Percentiles rank a stretch among this genome's conserved stretches.
Conservation (phyloP, 2,113 vertebrate genomes). For the Hemibates koningsi region DNA sequence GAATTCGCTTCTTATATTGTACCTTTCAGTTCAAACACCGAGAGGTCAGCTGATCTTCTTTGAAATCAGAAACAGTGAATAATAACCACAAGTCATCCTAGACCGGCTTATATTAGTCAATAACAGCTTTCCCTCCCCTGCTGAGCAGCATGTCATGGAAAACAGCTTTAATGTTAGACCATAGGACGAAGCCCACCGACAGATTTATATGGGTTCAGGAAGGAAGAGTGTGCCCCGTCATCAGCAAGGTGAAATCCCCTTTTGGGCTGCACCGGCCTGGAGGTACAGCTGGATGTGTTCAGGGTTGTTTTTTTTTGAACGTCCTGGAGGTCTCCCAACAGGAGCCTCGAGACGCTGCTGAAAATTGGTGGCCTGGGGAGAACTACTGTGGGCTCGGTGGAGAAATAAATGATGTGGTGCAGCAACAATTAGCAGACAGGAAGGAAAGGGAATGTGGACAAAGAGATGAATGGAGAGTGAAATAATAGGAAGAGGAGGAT, state of each 20-base stretch:
- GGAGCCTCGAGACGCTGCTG: conserved; percentile 16
- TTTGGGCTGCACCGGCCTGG: conserved; percentile 45
- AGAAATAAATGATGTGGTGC: conserved; percentile 32
- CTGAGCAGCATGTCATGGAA: conserved; percentile 47
- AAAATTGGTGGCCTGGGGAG: conserved; percentile 27
- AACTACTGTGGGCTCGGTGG: conserved; percentile 11
- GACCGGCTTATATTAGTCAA: conserved; percentile 4
- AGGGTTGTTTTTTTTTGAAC: conserved; percentile 52
- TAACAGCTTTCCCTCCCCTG: conserved; percentile 19
- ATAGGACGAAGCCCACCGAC: conserved; percentile 52
- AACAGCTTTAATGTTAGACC: conserved; percentile 67
- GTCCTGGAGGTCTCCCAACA: conserved; percentile 55
- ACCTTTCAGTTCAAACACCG: neutral
- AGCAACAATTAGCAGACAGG: conserved; percentile 54
- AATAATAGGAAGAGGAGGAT: conserved; percentile 26
- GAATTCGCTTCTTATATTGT: neutral
- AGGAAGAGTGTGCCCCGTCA: conserved; percentile 67
- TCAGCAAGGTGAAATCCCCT: conserved; percentile 63
- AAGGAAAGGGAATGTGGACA: conserved; percentile 39
- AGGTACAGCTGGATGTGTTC: conserved; percentile 51
- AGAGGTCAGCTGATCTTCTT: neutral
- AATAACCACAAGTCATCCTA: neutral
- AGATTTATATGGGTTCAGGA: conserved; percentile 75
- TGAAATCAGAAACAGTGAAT: neutral
- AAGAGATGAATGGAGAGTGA: conserved; percentile 43